These are phyloP conservation scores for Mastomys natalensis DNA, from an alignment of 2,113 vertebrate species.

Conservation along the genomic window DNA sequence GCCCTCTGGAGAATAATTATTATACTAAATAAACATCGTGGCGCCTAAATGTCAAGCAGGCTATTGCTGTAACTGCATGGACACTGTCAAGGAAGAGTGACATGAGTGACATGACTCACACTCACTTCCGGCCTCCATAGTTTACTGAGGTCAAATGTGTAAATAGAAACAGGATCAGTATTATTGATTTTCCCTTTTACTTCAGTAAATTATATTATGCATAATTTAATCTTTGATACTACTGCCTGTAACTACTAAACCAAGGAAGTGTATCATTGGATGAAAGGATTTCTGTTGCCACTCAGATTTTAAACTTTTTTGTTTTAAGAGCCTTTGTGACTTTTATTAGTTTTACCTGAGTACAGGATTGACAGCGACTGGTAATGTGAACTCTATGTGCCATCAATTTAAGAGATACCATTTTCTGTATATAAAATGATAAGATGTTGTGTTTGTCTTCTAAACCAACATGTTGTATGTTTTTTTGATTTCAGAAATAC, in stretches of 20 bases:
- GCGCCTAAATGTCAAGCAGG: not conserved
- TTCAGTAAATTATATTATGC: not conserved
- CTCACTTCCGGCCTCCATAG: not conserved
- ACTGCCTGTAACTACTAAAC: not conserved
- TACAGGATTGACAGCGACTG: not conserved
- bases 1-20: not conserved
- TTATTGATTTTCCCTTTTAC: not conserved
- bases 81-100: not conserved
- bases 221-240: not conserved
- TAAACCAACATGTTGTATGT: slow-evolving; percentile 73
- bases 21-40: not conserved
- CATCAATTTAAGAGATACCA: not conserved
- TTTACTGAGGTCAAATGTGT: not conserved
- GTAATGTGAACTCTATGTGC: not conserved
- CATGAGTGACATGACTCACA: too few species aligned
- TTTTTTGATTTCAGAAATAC: slow-evolving; percentile 93
- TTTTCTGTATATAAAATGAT: slow-evolving; percentile 6
- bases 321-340: not conserved
- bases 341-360: not conserved
- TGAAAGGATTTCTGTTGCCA: not conserved
- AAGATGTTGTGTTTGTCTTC: not conserved
- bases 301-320: not conserved
- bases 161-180: not conserved
- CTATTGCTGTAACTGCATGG: not conserved
- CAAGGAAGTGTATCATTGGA: not conserved